Percentiles rank a stretch among this genome's conserved stretches.
Evolutionary conservation across 2,113 vertebrate species (phyloP).

Genomic region (Menura novaehollandiae): DNA sequence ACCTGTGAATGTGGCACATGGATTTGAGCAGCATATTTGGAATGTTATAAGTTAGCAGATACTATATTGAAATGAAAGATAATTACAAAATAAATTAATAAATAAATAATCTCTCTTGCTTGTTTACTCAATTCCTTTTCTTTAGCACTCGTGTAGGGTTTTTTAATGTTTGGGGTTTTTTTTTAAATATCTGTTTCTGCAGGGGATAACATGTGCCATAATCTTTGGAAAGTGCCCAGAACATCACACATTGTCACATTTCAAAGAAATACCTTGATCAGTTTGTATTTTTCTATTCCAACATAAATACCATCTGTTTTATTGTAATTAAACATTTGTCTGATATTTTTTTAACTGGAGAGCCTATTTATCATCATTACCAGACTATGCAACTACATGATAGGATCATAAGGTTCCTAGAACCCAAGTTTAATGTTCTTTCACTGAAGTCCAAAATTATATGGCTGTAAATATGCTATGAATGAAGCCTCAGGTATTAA

Average conservation of each 20-base stretch:
- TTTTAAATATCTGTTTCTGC: neutral
- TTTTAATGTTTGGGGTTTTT: neutral
- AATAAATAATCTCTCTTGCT: neutral
- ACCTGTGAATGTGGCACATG: neutral
- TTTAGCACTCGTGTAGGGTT: accelerated
- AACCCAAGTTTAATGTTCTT: neutral
- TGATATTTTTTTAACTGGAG: neutral
- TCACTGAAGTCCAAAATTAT: neutral
- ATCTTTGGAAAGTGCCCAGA: neutral
- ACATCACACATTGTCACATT: neutral
- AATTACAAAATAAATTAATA: neutral
- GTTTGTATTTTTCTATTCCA: neutral
- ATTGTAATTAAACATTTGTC: neutral
- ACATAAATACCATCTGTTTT: neutral
- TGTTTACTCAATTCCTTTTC: neutral
- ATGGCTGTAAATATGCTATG: neutral
- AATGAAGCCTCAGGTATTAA: neutral
- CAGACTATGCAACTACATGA: neutral
- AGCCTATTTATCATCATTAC: neutral
- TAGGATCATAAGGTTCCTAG: neutral
- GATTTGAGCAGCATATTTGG: neutral
- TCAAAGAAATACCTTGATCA: neutral
- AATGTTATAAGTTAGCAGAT: neutral
- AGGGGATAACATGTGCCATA: neutral
- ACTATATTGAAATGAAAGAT: neutral